phyloP scores from a whole-genome alignment of 2,113 vertebrate species.

The Albula goreensis region DNA sequence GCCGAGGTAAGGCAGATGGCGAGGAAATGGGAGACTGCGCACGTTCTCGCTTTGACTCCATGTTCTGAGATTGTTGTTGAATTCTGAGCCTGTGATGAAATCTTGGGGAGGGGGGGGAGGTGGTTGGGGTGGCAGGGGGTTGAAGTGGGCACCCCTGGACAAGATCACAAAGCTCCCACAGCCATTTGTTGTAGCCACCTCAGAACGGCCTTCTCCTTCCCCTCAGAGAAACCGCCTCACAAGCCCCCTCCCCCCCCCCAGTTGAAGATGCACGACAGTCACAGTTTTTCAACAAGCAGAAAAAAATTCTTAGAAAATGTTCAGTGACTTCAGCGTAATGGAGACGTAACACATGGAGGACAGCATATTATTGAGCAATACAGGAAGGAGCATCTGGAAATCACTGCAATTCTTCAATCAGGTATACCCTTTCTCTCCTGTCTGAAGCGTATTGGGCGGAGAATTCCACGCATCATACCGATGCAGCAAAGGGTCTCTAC shows the following conservation, averaged over 20 bases:
- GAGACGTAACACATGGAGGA: constrained; percentile 24
- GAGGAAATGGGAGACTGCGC: neutral
- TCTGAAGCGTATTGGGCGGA: constrained; percentile 15
- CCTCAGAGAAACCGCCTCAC: constrained; percentile 2
- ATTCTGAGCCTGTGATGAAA: neutral
- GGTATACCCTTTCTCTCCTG: constrained; percentile 60
- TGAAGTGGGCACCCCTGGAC: neutral
- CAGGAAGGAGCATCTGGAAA: constrained; percentile 50
- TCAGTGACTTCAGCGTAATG: neutral
- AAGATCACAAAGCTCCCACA: constrained; percentile 10
- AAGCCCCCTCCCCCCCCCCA: neutral
- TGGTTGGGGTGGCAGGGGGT: neutral
- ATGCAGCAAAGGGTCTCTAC: constrained; percentile 14
- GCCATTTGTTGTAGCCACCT: constrained; percentile 1
- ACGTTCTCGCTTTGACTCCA: constrained; percentile 1
- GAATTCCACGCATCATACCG: constrained; percentile 24
- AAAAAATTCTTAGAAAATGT: neutral
- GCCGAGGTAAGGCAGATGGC: constrained; percentile 17
- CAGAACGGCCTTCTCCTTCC: neutral
- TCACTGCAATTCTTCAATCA: constrained; percentile 65
- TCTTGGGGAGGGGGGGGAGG: neutral
- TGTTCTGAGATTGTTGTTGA: neutral
- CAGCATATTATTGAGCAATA: constrained; percentile 60
- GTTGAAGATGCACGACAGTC: neutral
- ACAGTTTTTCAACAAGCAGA: neutral